Conservation (phyloP, 1,140 invertebrate genomes). For the Hermetia illucens region DNA sequence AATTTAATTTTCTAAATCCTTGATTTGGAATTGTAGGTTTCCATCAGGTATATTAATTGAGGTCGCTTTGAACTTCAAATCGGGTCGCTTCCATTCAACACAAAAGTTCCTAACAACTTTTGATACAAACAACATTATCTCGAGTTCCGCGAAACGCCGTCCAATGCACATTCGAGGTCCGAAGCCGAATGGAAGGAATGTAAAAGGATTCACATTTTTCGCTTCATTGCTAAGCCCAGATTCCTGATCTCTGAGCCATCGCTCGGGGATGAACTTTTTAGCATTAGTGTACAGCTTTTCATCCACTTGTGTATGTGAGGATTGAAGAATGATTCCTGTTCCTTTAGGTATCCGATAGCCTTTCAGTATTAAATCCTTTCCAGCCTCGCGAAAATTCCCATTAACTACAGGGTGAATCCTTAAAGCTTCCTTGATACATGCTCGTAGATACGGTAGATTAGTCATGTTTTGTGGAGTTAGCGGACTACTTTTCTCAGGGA, state of each 20-base stretch:
- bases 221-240: conserved; percentile 7
- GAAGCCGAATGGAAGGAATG: conserved; percentile 49
- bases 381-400: conserved; percentile 30
- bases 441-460: conserved; percentile 41
- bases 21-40: not conserved
- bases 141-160: conserved; percentile 63
- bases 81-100: not conserved
- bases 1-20: not conserved
- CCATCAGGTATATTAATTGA: not conserved
- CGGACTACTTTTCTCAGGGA: conserved; percentile 30
- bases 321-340: conserved; percentile 33
- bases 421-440: conserved; percentile 45
- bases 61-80: not conserved
- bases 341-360: conserved; percentile 42
- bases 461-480: conserved; percentile 37
- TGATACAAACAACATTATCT: conserved; percentile 56
- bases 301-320: conserved; percentile 27
- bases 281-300: conserved; percentile 34
- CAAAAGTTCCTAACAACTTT: conserved; percentile 14
- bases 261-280: conserved; percentile 38
- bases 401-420: conserved; percentile 34
- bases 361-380: conserved; percentile 34
- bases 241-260: conserved; percentile 32
- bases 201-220: conserved; percentile 38
- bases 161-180: conserved; percentile 42